Conservation (phyloP, 2,797 vertebrate species). For the Etheostoma perlongum region DNA sequence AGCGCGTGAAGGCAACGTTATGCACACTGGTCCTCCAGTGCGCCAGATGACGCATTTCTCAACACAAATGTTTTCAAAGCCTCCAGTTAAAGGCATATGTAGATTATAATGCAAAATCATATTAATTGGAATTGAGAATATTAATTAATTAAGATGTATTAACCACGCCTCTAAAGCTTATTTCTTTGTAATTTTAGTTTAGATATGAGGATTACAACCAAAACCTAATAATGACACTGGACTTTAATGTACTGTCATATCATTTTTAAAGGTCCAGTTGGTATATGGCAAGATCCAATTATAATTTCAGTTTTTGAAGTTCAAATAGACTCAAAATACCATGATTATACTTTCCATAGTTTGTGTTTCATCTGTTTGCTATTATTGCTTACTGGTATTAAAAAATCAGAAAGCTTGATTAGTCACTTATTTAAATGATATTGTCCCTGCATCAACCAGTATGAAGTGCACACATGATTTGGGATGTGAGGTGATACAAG, state of each 20-base stretch:
- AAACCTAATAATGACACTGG: background rate
- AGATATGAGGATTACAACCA: background rate
- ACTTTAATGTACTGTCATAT: background rate
- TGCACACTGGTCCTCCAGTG: slow-evolving; percentile 54
- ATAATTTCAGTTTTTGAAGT: background rate
- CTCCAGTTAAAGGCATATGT: background rate
- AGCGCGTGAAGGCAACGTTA: background rate
- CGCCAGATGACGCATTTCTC: slow-evolving; percentile 64
- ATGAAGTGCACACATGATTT: background rate
- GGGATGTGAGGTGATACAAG: background rate
- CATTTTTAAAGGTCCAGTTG: background rate
- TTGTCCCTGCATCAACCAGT: background rate
- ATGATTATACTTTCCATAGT: background rate
- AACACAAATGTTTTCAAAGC: background rate
- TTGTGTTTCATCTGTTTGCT: background rate
- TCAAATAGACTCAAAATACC: background rate
- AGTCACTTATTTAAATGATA: background rate
- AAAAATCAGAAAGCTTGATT: background rate
- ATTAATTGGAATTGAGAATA: background rate
- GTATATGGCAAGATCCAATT: background rate
- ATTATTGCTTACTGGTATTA: background rate
- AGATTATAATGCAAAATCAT: background rate
- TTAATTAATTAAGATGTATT: background rate
- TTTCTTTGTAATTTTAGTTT: background rate
- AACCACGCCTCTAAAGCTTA: fast-evolving